Evolutionary conservation across 2,888 invertebrate genomes (phyloP), one percentile per base, ranked within the genome.

Genomic region (Calameuta pallipes): DNA sequence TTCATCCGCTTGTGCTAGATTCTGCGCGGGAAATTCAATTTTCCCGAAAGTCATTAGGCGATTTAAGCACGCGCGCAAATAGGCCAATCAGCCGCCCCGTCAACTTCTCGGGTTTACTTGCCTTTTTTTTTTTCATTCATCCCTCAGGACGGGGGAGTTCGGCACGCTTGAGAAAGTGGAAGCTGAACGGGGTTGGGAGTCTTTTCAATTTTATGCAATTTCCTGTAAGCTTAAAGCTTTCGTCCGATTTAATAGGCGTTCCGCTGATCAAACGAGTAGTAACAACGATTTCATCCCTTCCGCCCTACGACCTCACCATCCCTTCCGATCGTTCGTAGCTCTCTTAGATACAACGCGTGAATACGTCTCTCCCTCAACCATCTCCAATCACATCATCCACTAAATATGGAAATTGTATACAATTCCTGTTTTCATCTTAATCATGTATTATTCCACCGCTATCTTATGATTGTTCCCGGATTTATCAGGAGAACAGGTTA

Each of bases 151-250:
- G 56, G 9, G 41, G 23, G 23, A 56, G 56, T 9, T 56, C 9
- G 56, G 56, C 23, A 56, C 23, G 56, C 56, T 23, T 56, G 56
- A 56, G 56, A 56, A 56, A 56, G 23, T 23, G 23, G 56, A 56
- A 56, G 56, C 9, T 23, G 56, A 56, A 56, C 23, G 56, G 56
- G 56, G 9, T 23, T 56, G 56, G 56, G 9, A 56, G 80, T 84
- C 82, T 81, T 87, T 87, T 82, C 84, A 87, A 87, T 87, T 87
- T 87, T 85, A 87, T 83, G 87, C 85, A 85, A 87, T 87, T 87
- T 87, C 83, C 84, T 83, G 84, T 78, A 79, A 81, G 84, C 81
- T 84, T 80, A 81, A 80, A 83, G 84, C 82, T 82, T 81, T 81
- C 84, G 83, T 79, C 78, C 81, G 85, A 87, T 87, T 88, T 87